phyloP scores from a whole-genome alignment of 2,797 vertebrate genomes.

The Alcedo quadribrachys region DNA sequence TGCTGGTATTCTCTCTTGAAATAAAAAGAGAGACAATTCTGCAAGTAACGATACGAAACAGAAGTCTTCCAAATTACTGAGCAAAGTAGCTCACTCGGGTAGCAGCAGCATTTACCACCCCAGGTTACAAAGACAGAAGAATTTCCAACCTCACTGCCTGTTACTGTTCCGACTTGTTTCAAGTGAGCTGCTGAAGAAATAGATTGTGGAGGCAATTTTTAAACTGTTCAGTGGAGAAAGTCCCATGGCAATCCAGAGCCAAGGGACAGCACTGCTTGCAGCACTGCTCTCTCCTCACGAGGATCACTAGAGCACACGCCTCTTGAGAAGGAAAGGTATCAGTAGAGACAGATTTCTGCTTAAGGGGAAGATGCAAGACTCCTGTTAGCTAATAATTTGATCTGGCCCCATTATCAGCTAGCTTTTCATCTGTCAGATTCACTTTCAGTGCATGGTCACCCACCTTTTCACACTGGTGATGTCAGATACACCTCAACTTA shows the following conservation, averaged over 20 bases:
- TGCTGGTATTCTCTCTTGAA: slow-evolving; percentile 25
- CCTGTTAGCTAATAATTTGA: not conserved
- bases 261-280: not conserved
- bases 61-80: not conserved
- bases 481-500: not conserved
- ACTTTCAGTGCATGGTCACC: not conserved
- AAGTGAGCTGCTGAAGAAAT: not conserved
- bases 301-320: accelerated
- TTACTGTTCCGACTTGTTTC: not conserved
- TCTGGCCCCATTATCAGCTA: not conserved
- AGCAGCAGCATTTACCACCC: not conserved
- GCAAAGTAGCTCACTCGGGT: not conserved
- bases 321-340: not conserved
- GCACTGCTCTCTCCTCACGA: no score
- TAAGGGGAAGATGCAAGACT: not conserved
- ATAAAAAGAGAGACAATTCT: slow-evolving; percentile 41
- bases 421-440: not conserved
- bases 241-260: not conserved
- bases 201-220: not conserved
- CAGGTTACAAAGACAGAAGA: not conserved
- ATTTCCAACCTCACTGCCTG: not conserved
- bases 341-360: not conserved
- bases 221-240: not conserved
- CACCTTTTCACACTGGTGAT: not conserved
- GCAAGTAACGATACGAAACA: not conserved